Percentiles rank a stretch among this genome's conserved stretches.
These are phyloP conservation scores for Galemys pyrenaicus DNA, from an alignment of 2,113 vertebrate species.

Conservation along the genomic window DNA sequence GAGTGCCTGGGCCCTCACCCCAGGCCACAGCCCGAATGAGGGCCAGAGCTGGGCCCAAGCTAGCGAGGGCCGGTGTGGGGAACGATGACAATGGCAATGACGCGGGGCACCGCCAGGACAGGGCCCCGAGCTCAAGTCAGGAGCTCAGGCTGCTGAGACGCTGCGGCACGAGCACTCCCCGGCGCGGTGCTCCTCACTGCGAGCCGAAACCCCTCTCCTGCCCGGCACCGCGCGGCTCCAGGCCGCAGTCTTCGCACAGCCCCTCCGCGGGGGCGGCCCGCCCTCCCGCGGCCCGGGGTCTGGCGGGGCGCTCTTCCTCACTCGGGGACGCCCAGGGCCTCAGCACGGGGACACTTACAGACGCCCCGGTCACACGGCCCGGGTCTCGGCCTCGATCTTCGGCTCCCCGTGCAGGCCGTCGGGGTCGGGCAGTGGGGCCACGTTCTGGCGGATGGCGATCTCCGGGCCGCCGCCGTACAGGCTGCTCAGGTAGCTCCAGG, in stretches of 20 bases:
- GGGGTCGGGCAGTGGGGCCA: conserved; percentile 86
- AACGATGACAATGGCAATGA: not conserved
- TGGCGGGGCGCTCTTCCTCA: accelerated
- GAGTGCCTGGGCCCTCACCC: too few relatives aligned
- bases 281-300: too few relatives aligned
- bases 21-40: not conserved
- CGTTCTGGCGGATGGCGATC: conserved; percentile 93
- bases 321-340: not conserved
- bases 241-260: too few relatives aligned
- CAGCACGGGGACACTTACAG: not conserved
- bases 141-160: too few relatives aligned
- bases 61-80: too few relatives aligned
- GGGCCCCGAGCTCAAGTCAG: not conserved
- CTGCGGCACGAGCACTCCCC: too few relatives aligned
- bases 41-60: not conserved
- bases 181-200: not conserved
- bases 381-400: conserved; percentile 97
- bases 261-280: too few relatives aligned
- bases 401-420: conserved; percentile 92
- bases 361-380: conserved; percentile 87
- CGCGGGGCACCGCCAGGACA: not conserved
- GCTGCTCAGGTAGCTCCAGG: conserved; percentile 93
- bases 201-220: not conserved
- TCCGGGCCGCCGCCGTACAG: conserved; percentile 95
- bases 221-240: too few relatives aligned